A percentile compares a stretch with the other conserved stretches of the same genome.
Evolutionary conservation across 2,113 vertebrate genomes (phyloP).

Genomic region (Catharus minimus): DNA sequence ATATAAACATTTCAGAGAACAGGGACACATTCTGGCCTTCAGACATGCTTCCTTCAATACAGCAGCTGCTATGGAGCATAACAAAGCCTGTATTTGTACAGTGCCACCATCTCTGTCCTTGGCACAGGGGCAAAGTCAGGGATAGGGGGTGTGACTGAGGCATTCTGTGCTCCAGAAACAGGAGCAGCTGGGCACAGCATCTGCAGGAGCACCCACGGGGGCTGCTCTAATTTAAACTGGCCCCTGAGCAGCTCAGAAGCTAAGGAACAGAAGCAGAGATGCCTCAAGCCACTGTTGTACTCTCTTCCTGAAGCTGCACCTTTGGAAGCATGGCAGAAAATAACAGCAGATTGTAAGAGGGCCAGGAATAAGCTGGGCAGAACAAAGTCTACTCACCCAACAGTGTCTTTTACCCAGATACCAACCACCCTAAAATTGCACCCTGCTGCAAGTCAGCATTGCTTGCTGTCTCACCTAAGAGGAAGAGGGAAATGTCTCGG

Average conservation of each 20-base stretch:
- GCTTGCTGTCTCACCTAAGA: background rate
- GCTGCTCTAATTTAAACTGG: slow-evolving; percentile 42
- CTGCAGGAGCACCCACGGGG: background rate
- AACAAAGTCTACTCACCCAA: background rate
- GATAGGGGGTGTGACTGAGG: background rate
- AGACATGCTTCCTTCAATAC: background rate
- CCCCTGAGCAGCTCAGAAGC: slow-evolving; percentile 19
- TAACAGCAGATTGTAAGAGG: background rate
- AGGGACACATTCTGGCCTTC: background rate
- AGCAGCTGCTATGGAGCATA: background rate
- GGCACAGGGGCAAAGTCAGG: slow-evolving; percentile 3
- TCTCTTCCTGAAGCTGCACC: slow-evolving; percentile 16
- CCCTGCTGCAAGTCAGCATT: background rate
- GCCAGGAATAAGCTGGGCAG: background rate
- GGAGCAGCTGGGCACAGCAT: background rate
- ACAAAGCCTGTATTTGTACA: background rate
- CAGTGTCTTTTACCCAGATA: background rate
- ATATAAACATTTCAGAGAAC: background rate
- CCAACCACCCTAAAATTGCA: background rate
- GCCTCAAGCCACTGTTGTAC: slow-evolving; percentile 47
- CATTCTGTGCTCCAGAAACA: slow-evolving; percentile 42
- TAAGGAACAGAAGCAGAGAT: slow-evolving; percentile 32
- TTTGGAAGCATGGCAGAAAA: slow-evolving; percentile 14
- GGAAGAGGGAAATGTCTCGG: background rate
- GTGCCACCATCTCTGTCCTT: slow-evolving; percentile 6